These are phyloP conservation scores for Tetanocera ferruginea DNA, from an alignment of 2,888 invertebrate species.

Conservation along the genomic window DNA sequence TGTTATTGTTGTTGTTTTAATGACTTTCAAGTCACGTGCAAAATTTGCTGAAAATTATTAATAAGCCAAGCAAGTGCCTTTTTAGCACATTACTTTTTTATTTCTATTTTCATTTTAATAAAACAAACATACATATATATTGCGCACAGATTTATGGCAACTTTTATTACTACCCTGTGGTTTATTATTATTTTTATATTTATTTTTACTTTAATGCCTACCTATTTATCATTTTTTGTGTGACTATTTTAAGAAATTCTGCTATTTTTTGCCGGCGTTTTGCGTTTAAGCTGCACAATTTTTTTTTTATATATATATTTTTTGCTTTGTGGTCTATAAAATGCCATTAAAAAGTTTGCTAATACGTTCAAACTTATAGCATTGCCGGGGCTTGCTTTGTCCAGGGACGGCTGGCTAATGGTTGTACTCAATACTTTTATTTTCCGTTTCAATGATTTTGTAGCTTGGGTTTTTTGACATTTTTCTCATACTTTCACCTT, in stretches of 20 bases:
- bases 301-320: not conserved
- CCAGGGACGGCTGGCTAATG: not conserved
- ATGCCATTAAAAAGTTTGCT: constrained; percentile 27
- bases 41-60: not conserved
- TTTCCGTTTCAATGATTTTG: constrained; percentile 19
- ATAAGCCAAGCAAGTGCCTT: too few relatives aligned
- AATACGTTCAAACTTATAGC: not conserved
- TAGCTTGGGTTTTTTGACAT: not conserved
- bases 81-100: too few relatives aligned
- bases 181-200: not conserved
- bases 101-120: too few relatives aligned
- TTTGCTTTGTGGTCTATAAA: not conserved
- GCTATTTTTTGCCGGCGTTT: not conserved
- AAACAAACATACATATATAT: not conserved
- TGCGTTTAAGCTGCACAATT: not conserved
- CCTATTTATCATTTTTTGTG: not conserved
- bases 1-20: not conserved
- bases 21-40: not conserved
- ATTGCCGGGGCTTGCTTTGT: too few relatives aligned
- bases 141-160: not conserved
- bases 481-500: not conserved
- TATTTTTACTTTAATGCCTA: not conserved
- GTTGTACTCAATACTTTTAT: constrained; percentile 18
- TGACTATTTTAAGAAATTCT: not conserved
- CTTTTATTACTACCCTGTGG: not conserved